A percentile compares a stretch with the other conserved stretches of the same genome.
These are phyloP conservation scores for Acanthoscelides obtectus DNA, from an alignment of 2,888 invertebrate species.

Conservation along the genomic window DNA sequence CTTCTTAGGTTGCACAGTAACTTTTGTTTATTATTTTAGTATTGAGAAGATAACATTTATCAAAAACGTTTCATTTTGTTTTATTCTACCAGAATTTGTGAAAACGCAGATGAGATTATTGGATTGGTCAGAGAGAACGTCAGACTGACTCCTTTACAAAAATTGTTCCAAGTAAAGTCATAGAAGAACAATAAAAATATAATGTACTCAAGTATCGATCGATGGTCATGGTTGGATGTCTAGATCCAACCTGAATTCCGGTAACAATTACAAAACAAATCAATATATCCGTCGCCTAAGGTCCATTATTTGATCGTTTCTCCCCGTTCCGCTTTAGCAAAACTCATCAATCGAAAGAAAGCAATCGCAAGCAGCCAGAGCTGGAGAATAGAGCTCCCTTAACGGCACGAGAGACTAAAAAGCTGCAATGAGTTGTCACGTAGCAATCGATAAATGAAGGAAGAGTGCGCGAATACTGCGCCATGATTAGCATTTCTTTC, in stretches of 20 bases:
- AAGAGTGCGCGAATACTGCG: slow-evolving; percentile 27
- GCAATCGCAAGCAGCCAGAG: slow-evolving; percentile 28
- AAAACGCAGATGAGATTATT: too few species aligned
- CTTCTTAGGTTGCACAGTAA: too few species aligned
- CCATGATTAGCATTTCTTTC: slow-evolving; percentile 12
- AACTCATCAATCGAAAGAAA: slow-evolving; percentile 36
- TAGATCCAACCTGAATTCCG: neutral
- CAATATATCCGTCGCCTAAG: slow-evolving; percentile 24
- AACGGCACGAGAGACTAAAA: slow-evolving; percentile 38
- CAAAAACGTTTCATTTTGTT: too few species aligned
- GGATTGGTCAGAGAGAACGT: too few species aligned
- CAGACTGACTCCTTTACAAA: too few species aligned
- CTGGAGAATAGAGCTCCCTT: slow-evolving; percentile 19
- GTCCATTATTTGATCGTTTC: slow-evolving; percentile 32
- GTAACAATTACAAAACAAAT: neutral
- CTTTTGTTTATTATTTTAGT: too few species aligned
- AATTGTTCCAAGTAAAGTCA: too few species aligned
- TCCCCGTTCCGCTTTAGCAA: slow-evolving; percentile 25
- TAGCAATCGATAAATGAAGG: slow-evolving; percentile 40
- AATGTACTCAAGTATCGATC: too few species aligned
- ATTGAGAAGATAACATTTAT: too few species aligned
- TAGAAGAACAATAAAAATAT: too few species aligned
- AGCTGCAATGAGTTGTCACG: slow-evolving; percentile 41
- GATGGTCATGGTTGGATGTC: too few species aligned
- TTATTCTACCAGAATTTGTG: too few species aligned